Percentiles rank a stretch among this genome's conserved stretches.
phyloP scores from a whole-genome alignment of 2,797 vertebrate genomes.

The Acomys russatus region DNA sequence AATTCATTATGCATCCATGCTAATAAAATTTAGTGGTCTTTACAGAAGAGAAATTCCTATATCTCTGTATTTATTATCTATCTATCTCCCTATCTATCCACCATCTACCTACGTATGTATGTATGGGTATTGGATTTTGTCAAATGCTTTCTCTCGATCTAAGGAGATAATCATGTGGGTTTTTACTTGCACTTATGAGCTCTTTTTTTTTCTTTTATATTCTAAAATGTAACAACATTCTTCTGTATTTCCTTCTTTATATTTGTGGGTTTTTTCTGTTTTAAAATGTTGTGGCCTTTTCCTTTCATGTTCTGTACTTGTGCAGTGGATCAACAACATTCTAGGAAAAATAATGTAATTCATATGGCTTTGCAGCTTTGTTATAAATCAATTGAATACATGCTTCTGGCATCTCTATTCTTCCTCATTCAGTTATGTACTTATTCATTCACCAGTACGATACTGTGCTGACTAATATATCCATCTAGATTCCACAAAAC shows the following conservation, averaged over 20 bases:
- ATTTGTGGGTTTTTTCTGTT: background rate
- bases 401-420: background rate
- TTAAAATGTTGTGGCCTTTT: background rate
- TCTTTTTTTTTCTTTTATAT: background rate
- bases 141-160: no score
- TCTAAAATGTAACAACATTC: background rate
- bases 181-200: background rate
- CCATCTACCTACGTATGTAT: no score
- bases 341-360: background rate
- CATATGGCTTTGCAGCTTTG: no score
- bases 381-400: background rate
- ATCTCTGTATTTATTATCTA: background rate
- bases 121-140: no score
- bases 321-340: background rate
- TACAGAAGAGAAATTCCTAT: background rate
- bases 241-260: background rate
- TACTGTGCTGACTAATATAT: background rate
- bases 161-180: no score
- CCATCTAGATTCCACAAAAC: background rate
- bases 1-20: background rate
- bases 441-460: background rate
- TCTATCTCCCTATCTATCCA: no score
- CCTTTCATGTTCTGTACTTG: no score
- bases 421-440: background rate
- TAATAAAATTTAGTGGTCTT: background rate